phyloP scores from a whole-genome alignment of 2,113 vertebrate species.

The Furnarius figulus region DNA sequence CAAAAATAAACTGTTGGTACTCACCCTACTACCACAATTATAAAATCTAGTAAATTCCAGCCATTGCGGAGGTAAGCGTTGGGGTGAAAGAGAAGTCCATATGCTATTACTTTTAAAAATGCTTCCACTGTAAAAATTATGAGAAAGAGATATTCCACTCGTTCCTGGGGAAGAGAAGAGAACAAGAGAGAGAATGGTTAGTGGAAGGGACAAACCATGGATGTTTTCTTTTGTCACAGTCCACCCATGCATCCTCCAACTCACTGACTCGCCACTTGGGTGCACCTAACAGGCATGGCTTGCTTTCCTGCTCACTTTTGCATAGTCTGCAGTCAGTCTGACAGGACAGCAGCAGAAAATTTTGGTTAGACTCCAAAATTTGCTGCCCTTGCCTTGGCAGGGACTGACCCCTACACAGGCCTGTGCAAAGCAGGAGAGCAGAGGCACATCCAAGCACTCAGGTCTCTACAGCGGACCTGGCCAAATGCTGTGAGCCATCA shows the following conservation, averaged over 20 bases:
- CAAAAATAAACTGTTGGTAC: slow-evolving; percentile 50
- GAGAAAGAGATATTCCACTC: slow-evolving; percentile 99
- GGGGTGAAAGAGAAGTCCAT: slow-evolving; percentile 98
- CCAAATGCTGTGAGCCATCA: background rate
- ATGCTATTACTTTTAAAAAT: slow-evolving; percentile 99
- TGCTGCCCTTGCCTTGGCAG: background rate
- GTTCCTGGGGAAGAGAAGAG: slow-evolving; percentile 84
- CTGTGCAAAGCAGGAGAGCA: background rate
- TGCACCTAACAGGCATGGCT: background rate
- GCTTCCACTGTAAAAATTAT: slow-evolving; percentile 99
- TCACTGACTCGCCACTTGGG: background rate
- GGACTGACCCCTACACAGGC: background rate
- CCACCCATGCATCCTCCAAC: background rate
- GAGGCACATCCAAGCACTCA: background rate
- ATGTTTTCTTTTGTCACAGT: background rate
- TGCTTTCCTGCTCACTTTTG: background rate
- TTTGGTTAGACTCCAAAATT: background rate
- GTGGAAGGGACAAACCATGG: background rate
- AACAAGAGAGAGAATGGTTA: slow-evolving; percentile 52
- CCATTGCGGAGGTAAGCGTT: slow-evolving; percentile 99
- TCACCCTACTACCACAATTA: slow-evolving; percentile 99
- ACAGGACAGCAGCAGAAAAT: background rate
- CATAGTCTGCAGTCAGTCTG: background rate
- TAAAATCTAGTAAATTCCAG: slow-evolving; percentile 99
- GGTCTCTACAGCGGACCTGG: too few species aligned